Conservation (phyloP, 35 echinoderm and acorn worm genomes). For the Ophiothrix spiculata region DNA sequence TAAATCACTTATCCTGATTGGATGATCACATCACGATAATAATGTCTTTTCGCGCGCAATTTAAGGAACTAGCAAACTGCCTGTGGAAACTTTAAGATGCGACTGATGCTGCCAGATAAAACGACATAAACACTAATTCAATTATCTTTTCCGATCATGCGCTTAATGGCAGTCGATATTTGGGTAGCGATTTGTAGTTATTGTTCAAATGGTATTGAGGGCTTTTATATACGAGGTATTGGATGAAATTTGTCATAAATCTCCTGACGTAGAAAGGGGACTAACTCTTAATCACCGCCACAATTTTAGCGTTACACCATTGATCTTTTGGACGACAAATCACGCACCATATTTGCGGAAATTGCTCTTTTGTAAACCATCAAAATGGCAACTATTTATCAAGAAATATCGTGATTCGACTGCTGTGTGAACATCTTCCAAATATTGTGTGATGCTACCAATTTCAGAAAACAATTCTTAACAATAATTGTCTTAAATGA, state of each 20-base stretch:
- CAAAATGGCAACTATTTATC: neutral
- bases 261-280: too few species aligned
- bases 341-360: neutral
- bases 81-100: too few species aligned
- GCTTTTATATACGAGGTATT: neutral
- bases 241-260: conserved; percentile 3
- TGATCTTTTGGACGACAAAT: neutral
- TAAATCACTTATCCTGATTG: neutral
- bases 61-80: neutral
- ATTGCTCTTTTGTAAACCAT: neutral
- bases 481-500: neutral
- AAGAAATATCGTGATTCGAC: too few species aligned
- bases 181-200: neutral
- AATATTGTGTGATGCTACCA: too few species aligned
- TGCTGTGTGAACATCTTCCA: too few species aligned
- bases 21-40: neutral
- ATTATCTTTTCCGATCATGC: conserved; percentile 6
- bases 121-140: neutral
- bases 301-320: neutral
- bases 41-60: neutral
- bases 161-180: conserved; percentile 1
- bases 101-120: too few species aligned
- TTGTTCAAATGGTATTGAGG: neutral
- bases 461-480: neutral
- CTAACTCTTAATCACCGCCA: neutral